These are phyloP conservation scores for Tupaia chinensis DNA, from an alignment of 2,113 vertebrate species.

Conservation along the genomic window DNA sequence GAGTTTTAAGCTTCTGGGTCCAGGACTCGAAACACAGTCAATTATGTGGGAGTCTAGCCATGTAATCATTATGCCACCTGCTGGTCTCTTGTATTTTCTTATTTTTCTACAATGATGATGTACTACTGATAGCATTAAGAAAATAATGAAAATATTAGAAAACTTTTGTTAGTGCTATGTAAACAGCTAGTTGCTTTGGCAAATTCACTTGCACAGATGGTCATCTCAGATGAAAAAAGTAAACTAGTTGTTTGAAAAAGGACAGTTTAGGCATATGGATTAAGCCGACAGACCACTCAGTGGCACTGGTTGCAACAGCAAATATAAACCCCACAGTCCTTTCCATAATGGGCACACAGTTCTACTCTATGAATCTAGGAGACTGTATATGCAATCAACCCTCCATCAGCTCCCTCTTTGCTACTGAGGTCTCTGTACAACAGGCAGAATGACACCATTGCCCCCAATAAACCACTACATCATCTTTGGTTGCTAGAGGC, in stretches of 20 bases:
- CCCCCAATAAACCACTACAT: background rate
- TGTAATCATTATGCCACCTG: no score
- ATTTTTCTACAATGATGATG: background rate
- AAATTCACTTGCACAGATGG: background rate
- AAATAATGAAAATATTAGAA: background rate
- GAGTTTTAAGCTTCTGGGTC: no score
- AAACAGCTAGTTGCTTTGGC: background rate
- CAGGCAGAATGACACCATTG: background rate
- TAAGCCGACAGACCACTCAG: background rate
- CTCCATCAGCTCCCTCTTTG: background rate
- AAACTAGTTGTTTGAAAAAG: slow-evolving; percentile 26
- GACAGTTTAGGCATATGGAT: background rate
- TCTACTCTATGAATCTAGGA: background rate
- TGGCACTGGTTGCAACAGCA: background rate
- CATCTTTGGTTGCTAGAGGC: background rate
- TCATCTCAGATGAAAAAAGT: background rate
- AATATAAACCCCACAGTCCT: background rate
- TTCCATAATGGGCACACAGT: background rate
- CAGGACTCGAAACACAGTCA: no score
- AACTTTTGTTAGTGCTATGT: background rate
- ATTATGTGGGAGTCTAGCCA: no score
- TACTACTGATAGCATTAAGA: background rate
- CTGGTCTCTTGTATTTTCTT: background rate
- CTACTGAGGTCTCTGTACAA: background rate
- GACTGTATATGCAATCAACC: background rate